Conservation (phyloP, 2,888 invertebrate species). For the Tuta absoluta region DNA sequence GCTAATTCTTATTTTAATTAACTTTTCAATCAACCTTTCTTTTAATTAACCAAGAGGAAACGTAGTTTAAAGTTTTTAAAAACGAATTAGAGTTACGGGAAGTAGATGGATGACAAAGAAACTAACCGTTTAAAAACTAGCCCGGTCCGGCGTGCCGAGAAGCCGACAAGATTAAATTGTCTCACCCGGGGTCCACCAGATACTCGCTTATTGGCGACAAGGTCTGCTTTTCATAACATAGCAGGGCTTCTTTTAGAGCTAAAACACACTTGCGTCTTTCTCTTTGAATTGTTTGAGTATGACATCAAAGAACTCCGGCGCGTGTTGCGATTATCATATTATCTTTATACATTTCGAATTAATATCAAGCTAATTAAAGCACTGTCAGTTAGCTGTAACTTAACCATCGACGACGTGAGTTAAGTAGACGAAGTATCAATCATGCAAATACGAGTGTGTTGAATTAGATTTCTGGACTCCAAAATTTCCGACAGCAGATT, state of each 20-base stretch:
- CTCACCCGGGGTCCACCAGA: conserved; percentile 44
- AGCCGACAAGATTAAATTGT: conserved; percentile 72
- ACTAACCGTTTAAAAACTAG: conserved; percentile 67
- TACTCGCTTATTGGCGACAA: background rate
- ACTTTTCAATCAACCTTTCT: conserved; percentile 21
- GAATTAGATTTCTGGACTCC: too few species aligned
- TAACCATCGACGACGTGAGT: too few species aligned
- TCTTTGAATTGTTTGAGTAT: too few species aligned
- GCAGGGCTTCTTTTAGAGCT: background rate
- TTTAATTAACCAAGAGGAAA: conserved; percentile 49
- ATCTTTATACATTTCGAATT: too few species aligned
- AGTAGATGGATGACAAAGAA: conserved; percentile 60
- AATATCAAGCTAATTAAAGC: too few species aligned
- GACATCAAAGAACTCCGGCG: too few species aligned
- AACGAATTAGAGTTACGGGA: conserved; percentile 50
- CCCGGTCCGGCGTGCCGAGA: conserved; percentile 51
- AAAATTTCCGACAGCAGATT: too few species aligned
- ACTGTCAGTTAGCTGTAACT: too few species aligned
- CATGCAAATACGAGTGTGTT: too few species aligned
- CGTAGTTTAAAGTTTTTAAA: conserved; percentile 53
- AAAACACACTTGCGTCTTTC: too few species aligned
- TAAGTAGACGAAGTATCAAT: too few species aligned
- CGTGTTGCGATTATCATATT: too few species aligned
- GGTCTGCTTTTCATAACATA: background rate
- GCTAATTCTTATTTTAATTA: background rate